Evolutionary conservation across 2,797 vertebrate genomes (phyloP), one percentile per base, ranked within the genome.

Genomic region (Cryptoprocta ferox): DNA sequence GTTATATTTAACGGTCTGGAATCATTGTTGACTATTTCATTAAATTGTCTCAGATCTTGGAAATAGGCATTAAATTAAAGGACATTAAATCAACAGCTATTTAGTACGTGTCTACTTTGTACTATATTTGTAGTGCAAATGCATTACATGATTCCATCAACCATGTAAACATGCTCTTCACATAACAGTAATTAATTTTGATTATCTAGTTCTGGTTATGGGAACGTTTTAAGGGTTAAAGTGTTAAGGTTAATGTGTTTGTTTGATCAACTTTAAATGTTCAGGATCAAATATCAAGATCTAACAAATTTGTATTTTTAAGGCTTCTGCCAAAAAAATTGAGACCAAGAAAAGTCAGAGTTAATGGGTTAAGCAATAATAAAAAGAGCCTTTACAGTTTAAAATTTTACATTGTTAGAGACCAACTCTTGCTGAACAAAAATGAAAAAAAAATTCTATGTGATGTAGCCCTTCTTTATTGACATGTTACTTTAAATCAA

Each of bases 11-110:
- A 92, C 35, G 78, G 30, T 84, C 45, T 21, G 28, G 35, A 85
- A 79, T 79, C 30, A 86, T 18, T 81, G 39, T 91, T 92, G 63
- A 95, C 71, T 90, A 12, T 91, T 97, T 89, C 56, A 89, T 89
- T 75, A 92, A 84, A 48, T 73, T 92, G 28, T 87, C n/a, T 92
- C 30, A 56, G 84, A 93, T 30, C 3, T 80, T 95, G 65, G 32
- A 70, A 96, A 89, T 76, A 50, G 42, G 39, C 56, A 59, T 59
- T 59, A 59, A 59, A 24, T 59, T 24, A 59, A 9, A 93, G 32
- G 35, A 80, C 61, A 71, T 28, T 75, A 89, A 94, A 70, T 85
- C 50, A 95, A 81, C 3, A 76, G 50, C 8, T 90, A 53, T 61
- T 82, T 94, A 83, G 75, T 90, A 12, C 75, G 26, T 73, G 48